Percentiles rank a stretch among this genome's conserved stretches.
Evolutionary conservation across 2,888 invertebrate species (phyloP).

Genomic region (Yponomeuta malinellus): DNA sequence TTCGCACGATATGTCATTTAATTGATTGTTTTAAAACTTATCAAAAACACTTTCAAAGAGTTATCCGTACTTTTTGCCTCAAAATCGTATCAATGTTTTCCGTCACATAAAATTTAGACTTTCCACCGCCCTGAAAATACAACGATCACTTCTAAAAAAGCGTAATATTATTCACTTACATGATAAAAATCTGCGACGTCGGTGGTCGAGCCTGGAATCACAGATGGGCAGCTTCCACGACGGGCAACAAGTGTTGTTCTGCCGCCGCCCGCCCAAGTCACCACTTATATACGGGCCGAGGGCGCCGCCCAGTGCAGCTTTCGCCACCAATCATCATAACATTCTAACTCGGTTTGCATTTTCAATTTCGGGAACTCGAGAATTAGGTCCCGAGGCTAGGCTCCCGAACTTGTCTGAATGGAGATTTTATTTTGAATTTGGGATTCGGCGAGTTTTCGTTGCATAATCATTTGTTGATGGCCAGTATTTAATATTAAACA

Average conservation of each 20-base stretch:
- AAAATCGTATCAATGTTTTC: too few species aligned
- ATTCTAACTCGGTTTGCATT: slow-evolving; percentile 62
- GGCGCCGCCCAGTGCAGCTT: slow-evolving; percentile 65
- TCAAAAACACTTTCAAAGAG: too few species aligned
- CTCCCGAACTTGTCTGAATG: neutral
- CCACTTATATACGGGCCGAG: slow-evolving; percentile 59
- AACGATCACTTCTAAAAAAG: neutral
- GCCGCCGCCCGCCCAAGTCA: slow-evolving; percentile 49
- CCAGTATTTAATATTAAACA: too few species aligned
- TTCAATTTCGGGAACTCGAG: slow-evolving; percentile 40
- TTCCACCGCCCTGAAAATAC: neutral
- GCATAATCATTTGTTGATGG: too few species aligned
- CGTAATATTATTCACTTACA: slow-evolving; percentile 18
- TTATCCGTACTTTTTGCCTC: too few species aligned
- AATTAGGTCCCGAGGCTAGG: neutral
- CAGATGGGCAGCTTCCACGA: slow-evolving; percentile 33
- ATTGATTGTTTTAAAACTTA: too few species aligned
- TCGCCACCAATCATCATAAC: slow-evolving; percentile 39
- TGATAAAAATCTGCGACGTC: neutral
- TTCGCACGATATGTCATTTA: too few species aligned
- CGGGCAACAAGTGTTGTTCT: slow-evolving; percentile 67
- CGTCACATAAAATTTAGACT: neutral
- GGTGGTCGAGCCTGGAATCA: too few species aligned
- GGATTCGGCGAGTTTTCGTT: too few species aligned
- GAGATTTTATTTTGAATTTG: too few species aligned